Percentiles rank a stretch among this genome's conserved stretches.
These are phyloP conservation scores for Pollenia amentaria DNA, from an alignment of 2,888 invertebrate species.

Conservation along the genomic window DNA sequence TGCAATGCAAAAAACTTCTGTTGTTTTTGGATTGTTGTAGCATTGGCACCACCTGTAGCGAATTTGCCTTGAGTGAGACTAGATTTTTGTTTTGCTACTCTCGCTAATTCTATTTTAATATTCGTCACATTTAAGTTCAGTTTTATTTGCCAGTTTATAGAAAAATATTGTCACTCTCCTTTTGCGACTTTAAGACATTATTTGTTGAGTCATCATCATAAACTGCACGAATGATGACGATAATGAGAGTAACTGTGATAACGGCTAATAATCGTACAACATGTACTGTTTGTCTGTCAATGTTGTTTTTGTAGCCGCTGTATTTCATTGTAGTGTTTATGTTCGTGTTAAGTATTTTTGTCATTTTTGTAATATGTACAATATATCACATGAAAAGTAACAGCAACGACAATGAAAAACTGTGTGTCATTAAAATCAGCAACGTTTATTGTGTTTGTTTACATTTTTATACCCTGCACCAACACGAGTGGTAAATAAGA, in stretches of 20 bases:
- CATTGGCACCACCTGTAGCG: too few species aligned
- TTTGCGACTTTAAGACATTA: neutral
- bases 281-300: constrained; percentile 17
- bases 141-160: neutral
- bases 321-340: constrained; percentile 2
- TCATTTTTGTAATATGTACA: constrained; percentile 28
- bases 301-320: neutral
- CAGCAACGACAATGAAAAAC: constrained; percentile 40
- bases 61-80: neutral
- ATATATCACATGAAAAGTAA: constrained; percentile 46
- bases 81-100: neutral
- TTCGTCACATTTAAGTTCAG: neutral
- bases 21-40: too few species aligned
- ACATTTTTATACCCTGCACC: neutral
- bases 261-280: constrained; percentile 42
- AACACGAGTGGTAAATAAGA: too few species aligned
- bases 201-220: constrained; percentile 50
- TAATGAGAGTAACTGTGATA: constrained; percentile 54
- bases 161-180: neutral
- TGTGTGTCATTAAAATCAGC: constrained; percentile 52
- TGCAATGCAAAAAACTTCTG: too few species aligned
- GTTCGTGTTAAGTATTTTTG: neutral
- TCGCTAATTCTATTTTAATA: neutral
- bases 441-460: constrained; percentile 15
- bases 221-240: constrained; percentile 46